Conservation (phyloP, 2,113 vertebrate genomes). For the Pelodiscus sinensis region DNA sequence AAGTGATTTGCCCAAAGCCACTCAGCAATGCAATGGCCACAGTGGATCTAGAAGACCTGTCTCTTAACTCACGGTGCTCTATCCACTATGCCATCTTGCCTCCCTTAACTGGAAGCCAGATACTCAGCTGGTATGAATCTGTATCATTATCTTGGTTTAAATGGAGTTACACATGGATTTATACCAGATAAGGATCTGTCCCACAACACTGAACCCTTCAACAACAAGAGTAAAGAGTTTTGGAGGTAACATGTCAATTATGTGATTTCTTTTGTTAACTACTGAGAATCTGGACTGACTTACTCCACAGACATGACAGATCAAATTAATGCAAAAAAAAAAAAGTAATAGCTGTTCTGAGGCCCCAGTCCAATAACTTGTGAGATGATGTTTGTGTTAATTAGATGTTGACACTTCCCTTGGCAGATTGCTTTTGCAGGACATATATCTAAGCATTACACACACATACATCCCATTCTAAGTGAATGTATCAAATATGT, state of each 20-base stretch:
- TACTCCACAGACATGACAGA: neutral
- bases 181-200: accelerated
- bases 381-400: neutral
- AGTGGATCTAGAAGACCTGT: neutral
- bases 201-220: neutral
- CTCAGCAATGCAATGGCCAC: neutral
- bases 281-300: neutral
- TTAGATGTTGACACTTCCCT: neutral
- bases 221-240: neutral
- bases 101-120: neutral
- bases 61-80: neutral
- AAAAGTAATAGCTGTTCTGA: neutral
- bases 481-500: neutral
- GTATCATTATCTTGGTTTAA: neutral
- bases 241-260: neutral
- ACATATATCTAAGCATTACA: conserved; percentile 35
- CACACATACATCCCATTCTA: conserved; percentile 5
- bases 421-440: conserved; percentile 19
- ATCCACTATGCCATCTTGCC: neutral
- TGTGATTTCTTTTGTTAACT: neutral
- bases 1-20: neutral
- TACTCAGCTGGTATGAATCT: neutral
- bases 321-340: neutral
- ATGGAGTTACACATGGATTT: neutral
- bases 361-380: neutral